Conservation (phyloP, 2,113 vertebrate genomes). For the Eulemur rufifrons region DNA sequence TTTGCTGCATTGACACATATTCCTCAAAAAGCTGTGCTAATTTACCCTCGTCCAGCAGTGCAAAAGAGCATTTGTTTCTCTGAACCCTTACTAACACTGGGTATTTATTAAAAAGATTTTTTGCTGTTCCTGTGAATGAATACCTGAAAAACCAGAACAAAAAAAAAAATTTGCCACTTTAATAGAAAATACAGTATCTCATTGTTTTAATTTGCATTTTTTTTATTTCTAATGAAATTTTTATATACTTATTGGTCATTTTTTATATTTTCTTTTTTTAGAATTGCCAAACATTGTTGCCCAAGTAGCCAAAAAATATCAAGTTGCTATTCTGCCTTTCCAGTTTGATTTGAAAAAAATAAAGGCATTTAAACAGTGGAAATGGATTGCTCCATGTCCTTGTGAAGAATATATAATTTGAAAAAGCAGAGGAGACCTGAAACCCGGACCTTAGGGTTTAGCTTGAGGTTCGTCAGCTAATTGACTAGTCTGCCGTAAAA, state of each 20-base stretch:
- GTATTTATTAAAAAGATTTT: neutral
- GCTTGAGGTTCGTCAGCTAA: neutral
- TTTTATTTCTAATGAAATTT: conserved; percentile 33
- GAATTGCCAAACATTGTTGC: conserved; percentile 20
- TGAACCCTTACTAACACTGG: neutral
- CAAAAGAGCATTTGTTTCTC: neutral
- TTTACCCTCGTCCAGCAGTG: neutral
- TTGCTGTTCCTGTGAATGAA: neutral
- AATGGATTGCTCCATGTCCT: neutral
- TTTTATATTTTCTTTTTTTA: conserved; percentile 45
- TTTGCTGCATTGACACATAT: neutral
- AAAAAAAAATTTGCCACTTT: neutral
- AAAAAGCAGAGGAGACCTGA: neutral
- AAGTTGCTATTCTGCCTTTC: conserved; percentile 17
- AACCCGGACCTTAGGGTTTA: neutral
- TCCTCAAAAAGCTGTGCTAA: neutral
- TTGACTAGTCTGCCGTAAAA: neutral
- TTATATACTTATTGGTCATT: neutral
- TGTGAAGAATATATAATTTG: neutral
- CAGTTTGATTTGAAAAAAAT: conserved; percentile 29
- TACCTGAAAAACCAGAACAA: neutral
- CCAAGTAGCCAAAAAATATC: conserved; percentile 6
- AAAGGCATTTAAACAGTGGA: conserved; percentile 34
- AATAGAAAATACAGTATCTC: neutral
- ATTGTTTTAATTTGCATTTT: conserved; percentile 34